These are phyloP conservation scores for Anthophora plumipes DNA, from an alignment of 2,888 invertebrate species.

Conservation along the genomic window DNA sequence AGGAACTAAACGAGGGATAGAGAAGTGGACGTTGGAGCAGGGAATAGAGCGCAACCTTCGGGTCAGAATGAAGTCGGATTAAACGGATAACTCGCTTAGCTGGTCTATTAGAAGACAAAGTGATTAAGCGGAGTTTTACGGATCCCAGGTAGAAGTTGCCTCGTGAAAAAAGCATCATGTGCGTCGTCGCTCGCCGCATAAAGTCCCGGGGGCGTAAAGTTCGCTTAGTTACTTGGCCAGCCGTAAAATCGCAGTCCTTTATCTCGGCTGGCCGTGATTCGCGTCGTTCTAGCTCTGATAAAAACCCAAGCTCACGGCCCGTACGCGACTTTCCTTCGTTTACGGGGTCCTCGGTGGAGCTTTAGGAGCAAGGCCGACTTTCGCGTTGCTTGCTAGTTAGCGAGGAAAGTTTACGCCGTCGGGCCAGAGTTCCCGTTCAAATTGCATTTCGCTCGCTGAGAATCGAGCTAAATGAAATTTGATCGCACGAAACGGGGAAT, in stretches of 20 bases:
- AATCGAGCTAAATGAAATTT: conserved; percentile 70
- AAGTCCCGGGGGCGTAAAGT: conserved; percentile 14
- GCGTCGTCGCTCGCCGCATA: conserved; percentile 3
- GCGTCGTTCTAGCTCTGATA: conserved; percentile 2
- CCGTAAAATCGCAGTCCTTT: conserved; percentile 17
- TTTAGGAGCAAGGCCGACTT: not conserved
- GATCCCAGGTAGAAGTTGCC: not conserved
- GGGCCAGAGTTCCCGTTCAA: conserved; percentile 61
- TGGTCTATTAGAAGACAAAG: conserved; percentile 28
- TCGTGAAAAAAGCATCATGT: conserved; percentile 17
- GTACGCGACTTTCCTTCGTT: conserved; percentile 21
- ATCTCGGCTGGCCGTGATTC: conserved; percentile 10
- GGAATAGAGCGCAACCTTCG: not conserved
- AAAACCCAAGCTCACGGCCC: conserved; percentile 8
- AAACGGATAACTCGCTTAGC: conserved; percentile 11
- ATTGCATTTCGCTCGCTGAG: conserved; percentile 66
- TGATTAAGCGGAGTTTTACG: conserved; percentile 18
- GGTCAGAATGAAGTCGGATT: conserved; percentile 12
- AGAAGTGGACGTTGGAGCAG: no score
- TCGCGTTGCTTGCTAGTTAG: conserved; percentile 37
- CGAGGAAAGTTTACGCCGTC: conserved; percentile 49
- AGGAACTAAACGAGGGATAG: not conserved
- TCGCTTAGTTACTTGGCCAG: conserved; percentile 13
- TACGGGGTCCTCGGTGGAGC: not conserved
- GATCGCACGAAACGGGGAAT: conserved; percentile 51